Conservation (phyloP, 2,113 vertebrate genomes). For the Xerus inauris region DNA sequence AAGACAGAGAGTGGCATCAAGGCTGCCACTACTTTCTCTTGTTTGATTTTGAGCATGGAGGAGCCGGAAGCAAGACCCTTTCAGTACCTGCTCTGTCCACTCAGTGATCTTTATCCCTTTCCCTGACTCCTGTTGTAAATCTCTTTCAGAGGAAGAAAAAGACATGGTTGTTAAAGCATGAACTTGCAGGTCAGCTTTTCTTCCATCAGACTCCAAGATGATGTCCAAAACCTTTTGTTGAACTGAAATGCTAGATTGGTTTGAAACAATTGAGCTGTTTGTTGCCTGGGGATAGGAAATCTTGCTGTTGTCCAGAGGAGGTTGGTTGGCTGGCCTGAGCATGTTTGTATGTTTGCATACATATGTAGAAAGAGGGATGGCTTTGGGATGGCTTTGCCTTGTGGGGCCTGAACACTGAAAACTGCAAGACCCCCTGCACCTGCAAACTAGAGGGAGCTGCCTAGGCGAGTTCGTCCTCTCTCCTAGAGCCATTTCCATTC, state of each 20-base stretch:
- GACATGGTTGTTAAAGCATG: constrained; percentile 28
- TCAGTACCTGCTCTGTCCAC: background rate
- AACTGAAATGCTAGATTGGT: constrained; percentile 39
- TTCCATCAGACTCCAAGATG: constrained; percentile 10
- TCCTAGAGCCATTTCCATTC: background rate
- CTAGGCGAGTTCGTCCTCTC: rapidly evolving
- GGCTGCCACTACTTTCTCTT: background rate
- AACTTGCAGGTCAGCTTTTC: constrained; percentile 52
- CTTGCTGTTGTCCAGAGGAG: constrained; percentile 44
- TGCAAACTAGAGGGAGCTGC: background rate
- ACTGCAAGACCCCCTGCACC: background rate
- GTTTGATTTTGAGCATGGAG: background rate
- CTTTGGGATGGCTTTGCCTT: background rate
- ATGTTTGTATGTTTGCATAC: background rate
- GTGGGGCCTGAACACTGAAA: background rate
- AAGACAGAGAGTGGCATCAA: background rate
- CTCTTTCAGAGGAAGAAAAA: constrained; percentile 50
- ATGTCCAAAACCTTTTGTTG: constrained; percentile 38
- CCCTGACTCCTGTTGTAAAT: constrained; percentile 44
- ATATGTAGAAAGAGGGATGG: background rate
- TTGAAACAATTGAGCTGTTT: constrained; percentile 55
- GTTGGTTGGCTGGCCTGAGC: background rate
- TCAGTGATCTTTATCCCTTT: background rate
- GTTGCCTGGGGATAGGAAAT: constrained; percentile 59
- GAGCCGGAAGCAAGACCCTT: background rate